Conservation (phyloP, 2,797 vertebrate genomes). For the Helicolenus hilgendorfi region DNA sequence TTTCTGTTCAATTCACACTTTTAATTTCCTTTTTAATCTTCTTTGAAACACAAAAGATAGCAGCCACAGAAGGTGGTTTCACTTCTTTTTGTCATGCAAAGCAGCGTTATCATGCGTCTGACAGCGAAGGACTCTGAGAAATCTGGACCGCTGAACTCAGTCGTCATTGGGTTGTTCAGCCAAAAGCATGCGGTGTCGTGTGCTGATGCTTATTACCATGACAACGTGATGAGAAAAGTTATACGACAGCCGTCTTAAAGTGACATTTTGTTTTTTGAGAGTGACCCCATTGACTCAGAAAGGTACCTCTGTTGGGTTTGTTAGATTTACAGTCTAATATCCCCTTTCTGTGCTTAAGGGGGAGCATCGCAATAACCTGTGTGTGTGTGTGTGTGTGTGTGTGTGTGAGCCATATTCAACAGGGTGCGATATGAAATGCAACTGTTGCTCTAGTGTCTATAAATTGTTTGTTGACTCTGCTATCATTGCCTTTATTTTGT, state of each 20-base stretch:
- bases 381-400: neutral
- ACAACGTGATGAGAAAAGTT: constrained; percentile 55
- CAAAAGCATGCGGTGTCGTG: constrained; percentile 16
- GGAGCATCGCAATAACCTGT: neutral
- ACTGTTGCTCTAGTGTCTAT: neutral
- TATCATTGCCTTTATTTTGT: neutral
- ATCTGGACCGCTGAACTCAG: constrained; percentile 38
- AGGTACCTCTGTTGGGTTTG: neutral
- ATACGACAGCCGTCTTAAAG: neutral
- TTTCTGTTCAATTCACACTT: constrained; percentile 43
- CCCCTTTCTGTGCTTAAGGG: neutral
- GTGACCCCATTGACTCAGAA: neutral
- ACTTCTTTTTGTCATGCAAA: constrained; percentile 44
- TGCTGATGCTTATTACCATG: constrained; percentile 62
- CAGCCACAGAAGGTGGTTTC: neutral
- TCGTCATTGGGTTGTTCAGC: constrained; percentile 28
- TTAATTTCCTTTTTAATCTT: constrained; percentile 66
- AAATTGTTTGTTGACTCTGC: neutral
- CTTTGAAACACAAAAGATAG: neutral
- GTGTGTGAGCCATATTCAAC: neutral
- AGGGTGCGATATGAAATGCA: neutral
- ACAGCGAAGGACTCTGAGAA: constrained; percentile 6
- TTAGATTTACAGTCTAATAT: constrained; percentile 10
- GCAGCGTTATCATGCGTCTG: neutral
- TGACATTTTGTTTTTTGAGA: constrained; percentile 18